Base-by-base conservation (phyloP, 2,888 invertebrate genomes). In the Conus canariensis region DNA sequence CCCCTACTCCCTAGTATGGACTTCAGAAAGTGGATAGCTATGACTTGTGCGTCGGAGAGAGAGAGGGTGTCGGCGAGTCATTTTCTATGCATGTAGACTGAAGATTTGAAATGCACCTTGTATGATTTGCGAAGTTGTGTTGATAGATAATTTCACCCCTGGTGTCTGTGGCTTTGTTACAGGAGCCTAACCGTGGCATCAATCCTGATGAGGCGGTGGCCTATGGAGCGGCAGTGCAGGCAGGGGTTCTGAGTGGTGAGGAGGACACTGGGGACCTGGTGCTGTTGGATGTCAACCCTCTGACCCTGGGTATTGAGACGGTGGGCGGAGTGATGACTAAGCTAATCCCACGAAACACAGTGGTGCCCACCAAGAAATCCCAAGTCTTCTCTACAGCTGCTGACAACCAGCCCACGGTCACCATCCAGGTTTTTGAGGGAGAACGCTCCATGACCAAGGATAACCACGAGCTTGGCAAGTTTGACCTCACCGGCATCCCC, bases 241-340 rank as follows among this genome's bases (percentile, higher is more conserved):
- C 99, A 95, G 99, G 99, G 94, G 99, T 99, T 1, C 97, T 99
- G 91, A 98, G 98, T 91, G 99, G 99, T 89, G 99, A 99, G 97
- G 99, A 99, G 97, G 99, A 99, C 96, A 99, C 99, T 56, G 96
- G 99, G 94, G 99, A 99, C 90, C 98, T 99, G 93, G 99, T 99
- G 0, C 97, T 99, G 91, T 97, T 99, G 92, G 99, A 99, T 96
- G 99, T 99, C 90, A 99, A 99, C 96, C 99, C 99, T 93, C 97
- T 99, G 93, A 99, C 99, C 93, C 97, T 99, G 98, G 99, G 99
- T 97, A 99, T 99, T 96, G 99, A 99, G 97, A 99, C 99, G 82
- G 99, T 99, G 87, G 99, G 99, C 92, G 99, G 99, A 93, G 99
- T 99, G 64, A 99, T 99, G 99, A 99, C 99, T 94, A 99, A 99